Evolutionary conservation across 2,113 vertebrate genomes (phyloP), one percentile per base, ranked within the genome.

Genomic region (Onychorhynchus coronatus): DNA sequence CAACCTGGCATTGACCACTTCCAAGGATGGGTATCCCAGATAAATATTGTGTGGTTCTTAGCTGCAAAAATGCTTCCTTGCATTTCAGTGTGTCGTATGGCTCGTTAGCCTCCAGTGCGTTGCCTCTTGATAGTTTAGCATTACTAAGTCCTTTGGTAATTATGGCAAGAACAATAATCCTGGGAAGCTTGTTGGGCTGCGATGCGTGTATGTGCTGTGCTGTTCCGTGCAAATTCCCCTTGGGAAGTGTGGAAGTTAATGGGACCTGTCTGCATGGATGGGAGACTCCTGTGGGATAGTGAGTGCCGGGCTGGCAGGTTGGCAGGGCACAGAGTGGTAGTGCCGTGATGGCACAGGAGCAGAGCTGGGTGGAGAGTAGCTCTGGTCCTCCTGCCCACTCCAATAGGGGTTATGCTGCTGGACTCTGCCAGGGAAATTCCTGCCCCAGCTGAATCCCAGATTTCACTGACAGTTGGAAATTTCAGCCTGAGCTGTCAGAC

Each of bases 101-200:
- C 33, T 77, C 21, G 11, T 88, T 42, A 92, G 72, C 46, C 68
- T 75, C 47, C 52, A 16, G 50, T n/a, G 62, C 5, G 14, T 70
- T 76, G 72, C 73, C 91, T 75, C 62, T 62, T 25, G 3, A 22
- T 2, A 9, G 55, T 83, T 86, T 70, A 74, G 84, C 87, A 39
- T 93, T 66, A 66, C 81, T 94, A 93, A 95, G 90, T 88, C 89
- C 76, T 89, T 39, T 70, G 86, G 83, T 86, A 94, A 96, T 89
- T 94, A 85, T 11, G 27, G 91, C 56, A 89, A 89, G 76, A 95
- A 70, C 73, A 86, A 50, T 66, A 88, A 90, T 72, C 81, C 62
- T 0, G 0, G 91, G 27, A 67, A 66, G 62, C 70, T 82, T 12
- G 2, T 71, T 79, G 52, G 73, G 73, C 85, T 79, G 55, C 22